Conservation (phyloP, 2,113 vertebrate species). For the Spea multiplicata region DNA sequence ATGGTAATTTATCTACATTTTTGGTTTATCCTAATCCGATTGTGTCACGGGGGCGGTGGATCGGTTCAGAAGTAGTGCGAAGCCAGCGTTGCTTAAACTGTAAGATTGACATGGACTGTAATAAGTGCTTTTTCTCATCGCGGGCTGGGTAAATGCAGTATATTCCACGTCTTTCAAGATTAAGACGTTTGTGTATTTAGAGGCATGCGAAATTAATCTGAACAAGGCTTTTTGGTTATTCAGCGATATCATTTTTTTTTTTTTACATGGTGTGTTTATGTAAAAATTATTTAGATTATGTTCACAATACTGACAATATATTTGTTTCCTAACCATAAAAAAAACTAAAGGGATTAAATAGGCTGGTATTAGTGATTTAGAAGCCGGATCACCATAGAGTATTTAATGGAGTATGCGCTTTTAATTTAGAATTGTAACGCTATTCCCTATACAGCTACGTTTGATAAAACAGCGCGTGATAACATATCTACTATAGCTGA, state of each 20-base stretch:
- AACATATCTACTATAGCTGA: too few relatives aligned
- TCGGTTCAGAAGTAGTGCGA: constrained; percentile 23
- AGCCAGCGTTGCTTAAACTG: constrained; percentile 2
- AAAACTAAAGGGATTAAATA: not conserved
- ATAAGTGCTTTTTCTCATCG: constrained; percentile 10
- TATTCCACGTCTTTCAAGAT: constrained; percentile 16
- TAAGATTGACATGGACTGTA: constrained; percentile 1
- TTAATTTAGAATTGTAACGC: too few relatives aligned
- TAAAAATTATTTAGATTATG: constrained; percentile 7
- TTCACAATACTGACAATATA: constrained; percentile 3
- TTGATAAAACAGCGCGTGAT: too few relatives aligned
- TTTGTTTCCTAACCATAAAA: not conserved
- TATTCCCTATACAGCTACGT: too few relatives aligned
- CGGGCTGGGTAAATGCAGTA: not conserved
- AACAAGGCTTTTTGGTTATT: not conserved
- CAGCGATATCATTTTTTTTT: constrained; percentile 1
- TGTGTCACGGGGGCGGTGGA: constrained; percentile 24
- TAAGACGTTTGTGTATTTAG: constrained; percentile 15
- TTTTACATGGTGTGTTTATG: constrained; percentile 8
- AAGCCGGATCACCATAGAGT: too few relatives aligned
- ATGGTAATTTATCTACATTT: constrained; percentile 48
- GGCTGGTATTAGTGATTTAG: not conserved
- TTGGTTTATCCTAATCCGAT: constrained; percentile 48
- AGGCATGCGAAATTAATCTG: not conserved
- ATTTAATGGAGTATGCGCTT: too few relatives aligned